A percentile compares a stretch with the other conserved stretches of the same genome.
phyloP scores from a whole-genome alignment of 1,140 invertebrate genomes.

The Scaptodrosophila lebanonensis region DNA sequence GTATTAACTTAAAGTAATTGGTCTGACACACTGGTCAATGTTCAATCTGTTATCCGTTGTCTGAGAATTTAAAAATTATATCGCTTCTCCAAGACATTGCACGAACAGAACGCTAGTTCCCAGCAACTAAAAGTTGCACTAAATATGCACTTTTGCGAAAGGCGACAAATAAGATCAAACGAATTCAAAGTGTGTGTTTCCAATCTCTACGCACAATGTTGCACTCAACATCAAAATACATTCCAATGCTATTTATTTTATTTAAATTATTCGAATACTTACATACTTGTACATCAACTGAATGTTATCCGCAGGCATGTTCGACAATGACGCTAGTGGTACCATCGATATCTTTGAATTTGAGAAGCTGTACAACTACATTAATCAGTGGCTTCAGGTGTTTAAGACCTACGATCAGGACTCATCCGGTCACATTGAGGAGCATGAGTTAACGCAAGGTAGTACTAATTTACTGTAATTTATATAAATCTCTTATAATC shows the following conservation, averaged over 20 bases:
- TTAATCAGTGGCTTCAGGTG: conserved; percentile 90
- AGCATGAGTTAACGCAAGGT: conserved; percentile 87
- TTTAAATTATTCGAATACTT: conserved; percentile 9
- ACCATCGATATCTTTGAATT: conserved; percentile 93
- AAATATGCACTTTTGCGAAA: too few relatives aligned
- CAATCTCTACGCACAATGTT: too few relatives aligned
- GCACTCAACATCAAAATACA: too few relatives aligned
- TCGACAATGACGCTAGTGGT: conserved; percentile 90
- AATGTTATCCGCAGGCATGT: conserved; percentile 84
- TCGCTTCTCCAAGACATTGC: too few relatives aligned
- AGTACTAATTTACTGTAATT: conserved; percentile 28
- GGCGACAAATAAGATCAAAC: too few relatives aligned
- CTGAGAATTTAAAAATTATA: too few relatives aligned
- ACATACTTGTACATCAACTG: conserved; percentile 1
- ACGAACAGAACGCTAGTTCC: too few relatives aligned
- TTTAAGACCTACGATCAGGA: conserved; percentile 91
- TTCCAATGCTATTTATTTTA: conserved; percentile 25
- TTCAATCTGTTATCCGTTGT: too few relatives aligned
- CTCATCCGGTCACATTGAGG: conserved; percentile 89
- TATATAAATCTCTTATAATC: not conserved
- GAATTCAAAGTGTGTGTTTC: too few relatives aligned
- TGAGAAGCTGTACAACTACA: conserved; percentile 90
- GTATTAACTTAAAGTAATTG: too few relatives aligned
- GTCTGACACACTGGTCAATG: too few relatives aligned
- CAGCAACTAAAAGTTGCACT: too few relatives aligned